phyloP scores from a whole-genome alignment of 2,113 vertebrate species.

The Corythornis cristatus region DNA sequence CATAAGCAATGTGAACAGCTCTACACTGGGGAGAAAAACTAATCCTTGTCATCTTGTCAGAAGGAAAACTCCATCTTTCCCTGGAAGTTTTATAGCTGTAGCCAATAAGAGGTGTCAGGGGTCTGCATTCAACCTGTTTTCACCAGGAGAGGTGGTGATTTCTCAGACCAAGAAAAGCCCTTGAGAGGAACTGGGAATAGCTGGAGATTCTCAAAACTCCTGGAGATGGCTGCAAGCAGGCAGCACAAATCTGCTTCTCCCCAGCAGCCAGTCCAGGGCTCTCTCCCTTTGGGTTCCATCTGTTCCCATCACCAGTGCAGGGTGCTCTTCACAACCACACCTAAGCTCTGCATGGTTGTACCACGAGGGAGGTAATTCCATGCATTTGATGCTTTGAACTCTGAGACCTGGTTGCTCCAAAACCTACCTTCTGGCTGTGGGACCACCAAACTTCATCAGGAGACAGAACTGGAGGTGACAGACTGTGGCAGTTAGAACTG shows the following conservation, averaged over 20 bases:
- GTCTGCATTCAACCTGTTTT: neutral
- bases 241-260: neutral
- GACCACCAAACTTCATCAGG: neutral
- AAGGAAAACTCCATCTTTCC: neutral
- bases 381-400: neutral
- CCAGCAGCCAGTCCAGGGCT: neutral
- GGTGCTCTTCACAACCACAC: neutral
- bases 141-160: neutral
- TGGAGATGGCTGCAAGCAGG: fast-evolving
- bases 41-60: neutral
- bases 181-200: neutral
- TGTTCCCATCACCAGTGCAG: neutral
- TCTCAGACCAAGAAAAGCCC: neutral
- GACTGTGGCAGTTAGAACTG: neutral
- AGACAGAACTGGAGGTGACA: neutral
- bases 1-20: neutral
- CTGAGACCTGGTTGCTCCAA: neutral
- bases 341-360: neutral
- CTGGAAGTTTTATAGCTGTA: neutral
- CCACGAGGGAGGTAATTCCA: fast-evolving
- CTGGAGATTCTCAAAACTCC: neutral
- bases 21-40: neutral
- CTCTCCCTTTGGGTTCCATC: neutral
- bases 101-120: neutral
- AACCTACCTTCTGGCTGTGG: neutral